Percentiles rank a stretch among this genome's conserved stretches.
These are phyloP conservation scores for Heliconius cydno DNA, from an alignment of 2,888 invertebrate species.

Conservation along the genomic window DNA sequence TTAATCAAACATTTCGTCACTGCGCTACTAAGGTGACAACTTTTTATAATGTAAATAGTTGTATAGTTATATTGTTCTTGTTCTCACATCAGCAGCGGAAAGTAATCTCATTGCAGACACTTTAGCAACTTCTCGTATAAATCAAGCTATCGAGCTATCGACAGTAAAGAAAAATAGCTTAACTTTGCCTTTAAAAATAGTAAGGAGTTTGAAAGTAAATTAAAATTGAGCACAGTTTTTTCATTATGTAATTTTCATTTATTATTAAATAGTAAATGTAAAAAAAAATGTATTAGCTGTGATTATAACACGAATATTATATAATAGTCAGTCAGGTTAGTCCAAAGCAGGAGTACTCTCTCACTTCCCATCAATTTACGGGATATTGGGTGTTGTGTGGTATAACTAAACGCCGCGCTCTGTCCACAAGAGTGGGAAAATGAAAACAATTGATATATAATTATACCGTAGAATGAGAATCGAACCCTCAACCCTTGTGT, in stretches of 20 bases:
- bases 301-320: too few species aligned
- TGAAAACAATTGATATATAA: too few species aligned
- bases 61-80: conserved; percentile 4
- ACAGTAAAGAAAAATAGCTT: conserved; percentile 45
- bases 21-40: not conserved
- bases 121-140: conserved; percentile 43
- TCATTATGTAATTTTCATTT: not conserved
- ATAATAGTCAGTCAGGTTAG: too few species aligned
- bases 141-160: conserved; percentile 45
- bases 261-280: too few species aligned
- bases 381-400: too few species aligned
- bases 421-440: too few species aligned
- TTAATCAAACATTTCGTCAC: not conserved
- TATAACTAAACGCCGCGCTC: too few species aligned
- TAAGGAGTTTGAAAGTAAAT: conserved; percentile 8
- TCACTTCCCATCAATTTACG: too few species aligned
- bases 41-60: not conserved
- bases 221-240: conserved; percentile 12
- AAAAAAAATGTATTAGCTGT: too few species aligned
- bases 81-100: conserved; percentile 18
- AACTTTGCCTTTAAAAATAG: conserved; percentile 37
- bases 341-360: too few species aligned
- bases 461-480: too few species aligned
- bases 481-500: too few species aligned
- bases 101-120: conserved; percentile 27